These are phyloP conservation scores for Pocota personata DNA, from an alignment of 2,888 invertebrate genomes.

Conservation along the genomic window DNA sequence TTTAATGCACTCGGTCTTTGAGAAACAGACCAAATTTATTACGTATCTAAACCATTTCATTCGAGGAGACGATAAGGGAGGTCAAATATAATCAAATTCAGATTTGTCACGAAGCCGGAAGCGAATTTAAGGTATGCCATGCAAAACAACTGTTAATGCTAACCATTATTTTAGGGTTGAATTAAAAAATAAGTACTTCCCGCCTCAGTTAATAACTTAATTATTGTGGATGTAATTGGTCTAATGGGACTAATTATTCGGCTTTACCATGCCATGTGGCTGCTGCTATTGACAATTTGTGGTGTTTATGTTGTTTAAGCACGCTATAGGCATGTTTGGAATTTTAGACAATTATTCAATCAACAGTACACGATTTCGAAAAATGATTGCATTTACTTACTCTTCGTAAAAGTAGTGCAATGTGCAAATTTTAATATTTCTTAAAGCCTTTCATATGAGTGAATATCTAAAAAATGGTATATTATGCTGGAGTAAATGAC, in stretches of 20 bases:
- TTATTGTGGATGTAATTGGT: slow-evolving; percentile 8
- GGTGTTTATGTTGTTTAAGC: background rate
- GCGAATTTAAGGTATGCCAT: background rate
- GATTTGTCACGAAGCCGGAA: background rate
- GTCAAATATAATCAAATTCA: background rate
- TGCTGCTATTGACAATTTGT: background rate
- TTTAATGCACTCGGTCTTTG: too few relatives aligned
- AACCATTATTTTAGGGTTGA: background rate
- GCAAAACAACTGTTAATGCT: background rate
- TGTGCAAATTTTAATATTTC: too few relatives aligned
- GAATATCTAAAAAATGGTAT: too few relatives aligned
- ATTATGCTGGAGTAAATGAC: too few relatives aligned
- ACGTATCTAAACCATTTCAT: background rate
- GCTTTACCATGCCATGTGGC: background rate
- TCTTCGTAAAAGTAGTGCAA: too few relatives aligned
- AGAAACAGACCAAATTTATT: too few relatives aligned
- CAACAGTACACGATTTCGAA: too few relatives aligned
- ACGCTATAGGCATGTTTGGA: background rate
- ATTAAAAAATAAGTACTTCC: background rate
- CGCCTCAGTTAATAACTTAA: slow-evolving; percentile 23
- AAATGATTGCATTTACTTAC: too few relatives aligned
- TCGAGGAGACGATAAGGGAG: too few relatives aligned
- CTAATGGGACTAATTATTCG: slow-evolving; percentile 12
- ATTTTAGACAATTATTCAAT: background rate
- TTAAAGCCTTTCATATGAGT: too few relatives aligned